phyloP scores from a whole-genome alignment of 2,797 vertebrate species.

The Anniella stebbinsi region DNA sequence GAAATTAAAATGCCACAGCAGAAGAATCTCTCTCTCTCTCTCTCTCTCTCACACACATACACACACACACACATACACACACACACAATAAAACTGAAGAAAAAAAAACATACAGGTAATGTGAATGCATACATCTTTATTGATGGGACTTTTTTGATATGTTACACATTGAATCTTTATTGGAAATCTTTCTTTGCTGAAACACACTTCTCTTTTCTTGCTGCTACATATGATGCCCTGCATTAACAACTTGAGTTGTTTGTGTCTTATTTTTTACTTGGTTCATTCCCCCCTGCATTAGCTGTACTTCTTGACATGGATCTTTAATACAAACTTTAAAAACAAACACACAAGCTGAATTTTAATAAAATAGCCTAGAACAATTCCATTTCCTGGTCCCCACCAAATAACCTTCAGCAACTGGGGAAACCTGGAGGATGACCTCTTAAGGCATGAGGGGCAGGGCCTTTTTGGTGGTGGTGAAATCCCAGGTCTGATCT shows the following conservation, averaged over 20 bases:
- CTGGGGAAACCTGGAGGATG: background rate
- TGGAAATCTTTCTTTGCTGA: too few species aligned
- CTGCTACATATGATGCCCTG: too few species aligned
- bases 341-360: background rate
- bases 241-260: too few species aligned
- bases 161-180: too few species aligned
- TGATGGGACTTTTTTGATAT: too few species aligned
- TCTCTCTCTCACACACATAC: too few species aligned
- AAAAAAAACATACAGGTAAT: background rate
- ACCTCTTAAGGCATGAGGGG: background rate
- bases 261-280: background rate
- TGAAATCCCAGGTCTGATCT: background rate
- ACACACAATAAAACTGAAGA: background rate
- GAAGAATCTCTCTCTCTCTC: too few species aligned
- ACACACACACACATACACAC: too few species aligned
- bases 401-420: background rate
- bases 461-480: background rate
- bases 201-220: too few species aligned
- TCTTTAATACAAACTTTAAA: background rate
- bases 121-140: too few species aligned
- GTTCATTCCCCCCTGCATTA: background rate
- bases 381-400: background rate
- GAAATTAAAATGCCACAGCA: background rate
- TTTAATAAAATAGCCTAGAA: background rate
- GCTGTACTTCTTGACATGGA: background rate